A percentile compares a stretch with the other conserved stretches of the same genome.
Evolutionary conservation across 2,797 vertebrate genomes (phyloP).

Genomic region (Hirundo rustica): DNA sequence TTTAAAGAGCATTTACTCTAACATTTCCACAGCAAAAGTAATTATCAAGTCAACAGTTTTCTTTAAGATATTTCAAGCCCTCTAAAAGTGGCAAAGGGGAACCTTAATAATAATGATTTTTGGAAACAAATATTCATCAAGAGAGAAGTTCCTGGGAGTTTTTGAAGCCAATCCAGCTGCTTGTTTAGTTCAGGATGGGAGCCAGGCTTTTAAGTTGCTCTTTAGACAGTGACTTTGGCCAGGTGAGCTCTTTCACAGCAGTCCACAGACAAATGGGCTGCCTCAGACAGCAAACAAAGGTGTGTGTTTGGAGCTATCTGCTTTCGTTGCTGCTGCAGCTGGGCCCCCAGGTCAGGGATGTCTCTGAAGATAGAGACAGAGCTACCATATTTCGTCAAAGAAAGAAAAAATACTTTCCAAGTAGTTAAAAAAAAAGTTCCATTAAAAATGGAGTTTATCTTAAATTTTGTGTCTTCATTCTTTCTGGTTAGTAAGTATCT

Average conservation of each 20-base stretch:
- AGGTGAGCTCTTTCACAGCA: not conserved
- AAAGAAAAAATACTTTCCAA: not conserved
- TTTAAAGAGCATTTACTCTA: constrained; percentile 22
- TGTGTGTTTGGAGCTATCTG: not conserved
- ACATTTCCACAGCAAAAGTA: constrained; percentile 1
- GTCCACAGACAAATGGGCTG: not conserved
- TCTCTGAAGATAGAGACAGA: not conserved
- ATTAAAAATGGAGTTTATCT: not conserved
- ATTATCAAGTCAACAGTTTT: not conserved
- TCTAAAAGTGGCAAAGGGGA: not conserved
- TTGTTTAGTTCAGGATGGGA: not conserved
- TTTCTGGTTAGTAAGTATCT: not conserved
- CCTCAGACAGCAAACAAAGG: not conserved
- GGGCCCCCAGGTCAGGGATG: not conserved
- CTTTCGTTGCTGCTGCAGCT: not conserved
- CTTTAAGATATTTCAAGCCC: not conserved
- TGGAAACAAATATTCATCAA: not conserved
- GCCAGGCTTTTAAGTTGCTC: not conserved
- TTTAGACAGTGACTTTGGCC: not conserved
- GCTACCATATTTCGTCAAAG: not conserved
- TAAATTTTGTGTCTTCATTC: not conserved
- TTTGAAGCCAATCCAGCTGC: not conserved
- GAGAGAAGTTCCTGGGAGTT: not conserved
- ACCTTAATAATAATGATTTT: not conserved
- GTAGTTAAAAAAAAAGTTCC: not conserved